A percentile compares a stretch with the other conserved stretches of the same genome.
Evolutionary conservation across 1,140 invertebrate genomes (phyloP).

Genomic region (Euura saliciscinereae): DNA sequence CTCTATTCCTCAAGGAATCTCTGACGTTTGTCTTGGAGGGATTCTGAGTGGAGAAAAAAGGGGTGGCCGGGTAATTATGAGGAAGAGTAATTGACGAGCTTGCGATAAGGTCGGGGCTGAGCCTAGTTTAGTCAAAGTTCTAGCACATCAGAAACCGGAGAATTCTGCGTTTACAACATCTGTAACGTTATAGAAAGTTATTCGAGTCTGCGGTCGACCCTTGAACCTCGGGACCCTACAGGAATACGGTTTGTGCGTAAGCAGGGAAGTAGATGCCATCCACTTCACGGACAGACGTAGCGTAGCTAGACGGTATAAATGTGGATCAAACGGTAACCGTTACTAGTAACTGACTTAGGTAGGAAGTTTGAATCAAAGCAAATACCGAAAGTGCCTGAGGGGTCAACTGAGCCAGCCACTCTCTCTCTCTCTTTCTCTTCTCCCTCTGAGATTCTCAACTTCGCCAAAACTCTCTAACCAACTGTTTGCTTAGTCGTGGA

Average conservation of each 20-base stretch:
- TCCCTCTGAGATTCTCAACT: slow-evolving; percentile 28
- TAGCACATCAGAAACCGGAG: not conserved
- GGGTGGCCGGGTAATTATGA: not conserved
- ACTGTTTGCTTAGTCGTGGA: not conserved
- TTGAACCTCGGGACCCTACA: not conserved
- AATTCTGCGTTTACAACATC: not conserved
- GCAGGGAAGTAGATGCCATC: not conserved
- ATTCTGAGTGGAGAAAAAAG: not conserved
- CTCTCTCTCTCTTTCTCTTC: slow-evolving; percentile 17
- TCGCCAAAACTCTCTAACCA: not conserved
- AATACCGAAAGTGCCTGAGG: slow-evolving; percentile 43
- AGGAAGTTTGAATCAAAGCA: slow-evolving; percentile 47
- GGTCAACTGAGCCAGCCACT: slow-evolving; percentile 26
- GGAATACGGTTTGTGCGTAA: not conserved
- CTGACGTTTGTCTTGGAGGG: not conserved
- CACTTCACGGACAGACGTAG: too few species aligned
- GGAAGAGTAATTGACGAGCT: not conserved
- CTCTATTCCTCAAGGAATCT: not conserved
- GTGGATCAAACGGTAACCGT: slow-evolving; percentile 9
- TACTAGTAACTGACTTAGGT: slow-evolving; percentile 37
- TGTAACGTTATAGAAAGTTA: slow-evolving; percentile 3
- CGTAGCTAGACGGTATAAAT: not conserved
- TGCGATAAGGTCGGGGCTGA: not conserved
- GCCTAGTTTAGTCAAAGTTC: not conserved
- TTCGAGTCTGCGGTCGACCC: slow-evolving; percentile 1